A percentile compares a stretch with the other conserved stretches of the same genome.
Evolutionary conservation across 2,797 vertebrate genomes (phyloP).

Genomic region (Chaunax sp.): DNA sequence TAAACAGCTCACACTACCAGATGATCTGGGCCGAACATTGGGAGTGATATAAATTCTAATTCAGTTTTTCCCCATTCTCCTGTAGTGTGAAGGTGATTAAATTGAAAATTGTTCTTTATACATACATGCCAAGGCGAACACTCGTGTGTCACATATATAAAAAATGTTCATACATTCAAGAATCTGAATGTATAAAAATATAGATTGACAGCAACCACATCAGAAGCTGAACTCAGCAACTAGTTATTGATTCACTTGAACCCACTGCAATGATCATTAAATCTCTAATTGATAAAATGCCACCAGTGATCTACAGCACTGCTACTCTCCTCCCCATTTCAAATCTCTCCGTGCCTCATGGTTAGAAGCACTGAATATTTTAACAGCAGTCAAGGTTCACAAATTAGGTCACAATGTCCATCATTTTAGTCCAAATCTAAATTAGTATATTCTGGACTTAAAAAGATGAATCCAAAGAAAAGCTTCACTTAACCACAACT

Average conservation of each 20-base stretch:
- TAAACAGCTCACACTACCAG: no score
- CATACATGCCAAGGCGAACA: no score
- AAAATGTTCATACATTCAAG: no score
- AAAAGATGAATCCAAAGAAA: background rate
- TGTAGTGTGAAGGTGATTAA: no score
- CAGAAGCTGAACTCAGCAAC: conserved; percentile 11
- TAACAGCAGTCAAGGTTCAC: conserved; percentile 13
- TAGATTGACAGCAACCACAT: conserved; percentile 19
- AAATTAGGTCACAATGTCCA: conserved; percentile 1
- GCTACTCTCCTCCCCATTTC: conserved; percentile 10
- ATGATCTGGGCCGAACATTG: no score
- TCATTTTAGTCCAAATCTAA: background rate
- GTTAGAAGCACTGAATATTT: conserved; percentile 29
- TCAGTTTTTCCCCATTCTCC: no score
- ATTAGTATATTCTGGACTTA: background rate
- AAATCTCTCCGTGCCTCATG: conserved; percentile 8
- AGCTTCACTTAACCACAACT: background rate
- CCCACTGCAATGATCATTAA: conserved; percentile 32
- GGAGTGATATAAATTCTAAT: no score
- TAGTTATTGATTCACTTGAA: conserved; percentile 38
- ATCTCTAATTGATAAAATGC: conserved; percentile 41
- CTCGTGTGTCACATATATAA: no score
- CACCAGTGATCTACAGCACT: conserved; percentile 20
- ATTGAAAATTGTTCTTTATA: background rate
- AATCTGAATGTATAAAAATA: conserved; percentile 10